Conservation (phyloP, 2,113 vertebrate species). For the Neotragus pygmaeus region DNA sequence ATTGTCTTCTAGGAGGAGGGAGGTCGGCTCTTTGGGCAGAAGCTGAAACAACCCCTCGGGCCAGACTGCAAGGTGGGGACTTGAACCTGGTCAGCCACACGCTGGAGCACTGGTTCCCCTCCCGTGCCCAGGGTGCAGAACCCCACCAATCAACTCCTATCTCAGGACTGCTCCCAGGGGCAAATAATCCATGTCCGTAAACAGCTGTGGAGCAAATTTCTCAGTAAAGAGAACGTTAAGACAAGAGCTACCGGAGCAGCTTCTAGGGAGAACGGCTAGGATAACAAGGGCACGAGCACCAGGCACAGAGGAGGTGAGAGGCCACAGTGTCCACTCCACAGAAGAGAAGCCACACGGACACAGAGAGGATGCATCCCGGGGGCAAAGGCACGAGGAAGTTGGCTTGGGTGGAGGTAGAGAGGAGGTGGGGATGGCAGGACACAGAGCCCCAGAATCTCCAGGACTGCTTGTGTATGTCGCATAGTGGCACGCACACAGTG, state of each 20-base stretch:
- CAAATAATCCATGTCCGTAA: not conserved
- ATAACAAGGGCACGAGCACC: too few species aligned
- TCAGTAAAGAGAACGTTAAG: not conserved
- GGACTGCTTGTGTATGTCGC: not conserved
- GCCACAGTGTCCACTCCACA: not conserved
- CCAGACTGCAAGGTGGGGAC: not conserved
- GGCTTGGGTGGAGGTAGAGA: not conserved
- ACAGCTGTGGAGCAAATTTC: not conserved
- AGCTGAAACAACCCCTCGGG: not conserved
- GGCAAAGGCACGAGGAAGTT: not conserved
- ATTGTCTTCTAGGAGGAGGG: not conserved
- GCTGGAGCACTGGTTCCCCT: not conserved
- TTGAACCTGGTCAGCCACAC: not conserved
- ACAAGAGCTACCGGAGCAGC: not conserved
- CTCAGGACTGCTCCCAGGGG: not conserved
- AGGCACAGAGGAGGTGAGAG: not conserved
- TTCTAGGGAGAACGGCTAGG: not conserved
- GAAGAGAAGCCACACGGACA: accelerated
- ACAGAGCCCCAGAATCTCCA: not conserved
- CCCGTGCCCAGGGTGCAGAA: accelerated
- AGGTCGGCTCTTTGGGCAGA: not conserved
- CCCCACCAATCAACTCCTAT: not conserved
- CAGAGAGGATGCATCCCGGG: not conserved
- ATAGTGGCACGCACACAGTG: accelerated
- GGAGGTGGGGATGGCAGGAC: not conserved